Evolutionary conservation across 2,888 invertebrate species (phyloP).

Genomic region (Sympetrum striolatum): DNA sequence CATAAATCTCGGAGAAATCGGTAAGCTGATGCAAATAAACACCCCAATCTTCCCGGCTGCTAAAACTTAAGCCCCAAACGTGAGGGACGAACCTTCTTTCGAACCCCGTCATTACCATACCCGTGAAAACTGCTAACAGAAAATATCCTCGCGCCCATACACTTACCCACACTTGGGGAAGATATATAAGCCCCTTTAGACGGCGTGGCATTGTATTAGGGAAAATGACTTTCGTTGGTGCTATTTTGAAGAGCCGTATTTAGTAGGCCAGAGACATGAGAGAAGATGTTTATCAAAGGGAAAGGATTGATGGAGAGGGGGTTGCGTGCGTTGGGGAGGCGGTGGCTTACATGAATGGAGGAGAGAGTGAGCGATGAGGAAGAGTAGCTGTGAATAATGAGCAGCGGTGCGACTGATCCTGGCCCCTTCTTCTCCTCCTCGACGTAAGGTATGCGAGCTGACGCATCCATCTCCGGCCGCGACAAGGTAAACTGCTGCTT

Average conservation of each 20-base stretch:
- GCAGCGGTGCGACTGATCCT: conserved; percentile 29
- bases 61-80: no score
- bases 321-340: conserved; percentile 43
- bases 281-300: background rate
- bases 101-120: no score
- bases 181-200: background rate
- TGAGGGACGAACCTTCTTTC: no score
- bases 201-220: background rate
- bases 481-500: conserved; percentile 45
- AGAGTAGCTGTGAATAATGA: conserved; percentile 37
- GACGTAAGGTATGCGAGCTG: conserved; percentile 44
- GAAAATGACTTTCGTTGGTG: conserved; percentile 45
- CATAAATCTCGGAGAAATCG: no score
- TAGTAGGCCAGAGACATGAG: conserved; percentile 44
- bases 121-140: background rate
- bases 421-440: background rate
- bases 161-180: background rate
- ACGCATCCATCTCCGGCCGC: conserved; percentile 50
- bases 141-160: background rate
- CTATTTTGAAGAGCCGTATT: conserved; percentile 41
- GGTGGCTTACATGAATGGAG: conserved; percentile 14
- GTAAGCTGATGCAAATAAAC: no score
- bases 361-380: conserved; percentile 19
- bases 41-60: no score
- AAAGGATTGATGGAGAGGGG: conserved; percentile 55